Evolutionary conservation across 2,113 vertebrate species (phyloP), one percentile per base, ranked within the genome.

Genomic region (Rhinoderma darwinii): DNA sequence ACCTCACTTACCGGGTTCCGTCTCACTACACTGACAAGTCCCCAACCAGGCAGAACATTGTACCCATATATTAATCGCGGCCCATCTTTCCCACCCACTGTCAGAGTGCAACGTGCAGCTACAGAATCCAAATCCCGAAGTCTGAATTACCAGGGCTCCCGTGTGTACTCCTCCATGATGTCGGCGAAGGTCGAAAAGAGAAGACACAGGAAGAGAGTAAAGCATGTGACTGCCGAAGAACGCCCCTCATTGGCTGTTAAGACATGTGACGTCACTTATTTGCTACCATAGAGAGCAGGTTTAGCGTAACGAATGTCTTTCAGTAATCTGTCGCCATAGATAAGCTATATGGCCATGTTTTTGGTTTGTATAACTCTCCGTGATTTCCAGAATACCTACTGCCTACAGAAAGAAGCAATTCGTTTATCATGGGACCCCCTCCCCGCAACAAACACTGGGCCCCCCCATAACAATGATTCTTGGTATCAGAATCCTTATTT

Each of bases 161-260:
- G 94, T 22, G 93, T 94, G 91, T 96, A 97, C n/a, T 96, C 96
- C 93, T 98, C 96, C 96, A 98, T 97, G 87, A 86, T 91, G 73
- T 83, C 90, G 3, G 61, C 56, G 79, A 82, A 82, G 79, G 79
- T 82, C 79, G 79, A 82, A 82, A 82, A 66, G 79, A 82, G 14
- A n/a, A 82, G 17, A 66, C 39, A 27, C 79, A 82, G 79, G 79
- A 82, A 82, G 79, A 11, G 15, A 41, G 37, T 25, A 11, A 10
- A 30, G 7, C 79, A 82, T 17, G 79, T 82, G 79, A 82, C 56
- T 9, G 0, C 2, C 8, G 0, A 8, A 15, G 4, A 0, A 9
- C 37, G 37, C 32, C 11, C 6, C 25, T 25, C 41, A 82, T 82
- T 82, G 51, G 79, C 4, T 20, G 17, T 20, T 5, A 5, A 30